Evolutionary conservation across 2,888 invertebrate genomes (phyloP).

Genomic region (Noctua janthina): DNA sequence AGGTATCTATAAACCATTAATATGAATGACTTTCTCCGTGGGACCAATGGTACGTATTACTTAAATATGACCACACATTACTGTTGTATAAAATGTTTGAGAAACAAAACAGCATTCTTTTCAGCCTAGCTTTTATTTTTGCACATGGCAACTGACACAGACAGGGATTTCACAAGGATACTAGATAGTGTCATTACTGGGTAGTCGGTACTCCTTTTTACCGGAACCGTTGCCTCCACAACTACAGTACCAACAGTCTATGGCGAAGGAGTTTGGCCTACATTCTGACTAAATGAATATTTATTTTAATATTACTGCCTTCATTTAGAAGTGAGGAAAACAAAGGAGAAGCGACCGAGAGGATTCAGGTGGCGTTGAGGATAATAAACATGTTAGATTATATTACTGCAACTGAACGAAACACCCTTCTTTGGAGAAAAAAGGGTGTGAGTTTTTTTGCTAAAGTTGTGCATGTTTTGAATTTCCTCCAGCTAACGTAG

Average conservation of each 20-base stretch:
- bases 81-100: neutral
- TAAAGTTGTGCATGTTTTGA: neutral
- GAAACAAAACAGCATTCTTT: neutral
- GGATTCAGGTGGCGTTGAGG: neutral
- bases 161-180: conserved; percentile 27
- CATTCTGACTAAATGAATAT: conserved; percentile 47
- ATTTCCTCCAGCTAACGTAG: neutral
- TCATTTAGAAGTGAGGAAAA: conserved; percentile 24
- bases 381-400: neutral
- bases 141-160: conserved; percentile 21
- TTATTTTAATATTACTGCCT: conserved; percentile 44
- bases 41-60: neutral
- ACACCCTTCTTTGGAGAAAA: too few species aligned
- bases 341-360: neutral
- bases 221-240: conserved; percentile 20
- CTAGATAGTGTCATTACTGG: conserved; percentile 53
- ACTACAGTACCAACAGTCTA: conserved; percentile 5
- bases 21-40: neutral
- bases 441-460: neutral
- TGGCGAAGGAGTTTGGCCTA: conserved; percentile 29
- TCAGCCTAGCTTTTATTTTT: neutral
- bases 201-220: conserved; percentile 23
- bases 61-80: neutral
- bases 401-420: neutral
- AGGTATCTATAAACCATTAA: neutral